Base-by-base conservation (phyloP, 2,888 invertebrate genomes). In the Druceiella hillmani region DNA sequence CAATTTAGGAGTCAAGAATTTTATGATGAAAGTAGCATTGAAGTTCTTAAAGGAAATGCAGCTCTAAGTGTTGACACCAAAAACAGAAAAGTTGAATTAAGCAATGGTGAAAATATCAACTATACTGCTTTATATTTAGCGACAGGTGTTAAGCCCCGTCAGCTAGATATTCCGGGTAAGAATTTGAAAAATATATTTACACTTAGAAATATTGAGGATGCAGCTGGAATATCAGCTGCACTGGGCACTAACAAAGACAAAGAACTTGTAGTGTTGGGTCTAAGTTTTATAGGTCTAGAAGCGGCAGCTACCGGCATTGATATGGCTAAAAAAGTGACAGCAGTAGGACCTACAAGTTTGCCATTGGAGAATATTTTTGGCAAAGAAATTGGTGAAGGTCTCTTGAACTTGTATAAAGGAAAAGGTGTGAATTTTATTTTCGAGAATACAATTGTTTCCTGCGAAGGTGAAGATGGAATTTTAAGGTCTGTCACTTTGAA, bases 241-340 rank as follows among this genome's bases (percentile, higher is more conserved):
- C 56, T 89, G 2, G 71, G 70, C 6, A 29, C 56, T 0, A 66
- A 67, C 0, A 74, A 78, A 22, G 80, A 86, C 36, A 80, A 81
- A 45, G 70, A 88, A 52, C 82, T 95, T 1, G 87, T 95, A 1
- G 80, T 95, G 13, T 68, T 92, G 33, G 98, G 98, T 3, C 74
- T 87, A 1, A 91, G 95, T 49, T 98, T 97, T 57, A 90, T 98
- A 42, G 93, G 89, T 2, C 78, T 97, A 74, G 97, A 98, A 70
- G 78, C 83, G 2, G 95, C 97, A 1, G 79, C 90, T 2, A 82
- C 78, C 40, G 78, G 87, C 52, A 72, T 74, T 2, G 73, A 75
- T 9, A 89, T 89, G 62, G 86, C 84, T 1, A 81, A 81, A 46
- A 83, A 83, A 17, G 81, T 93, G 36, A 87, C 87, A 1, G 79